These are phyloP conservation scores for Lepidonotus clava DNA, from an alignment of 2,888 invertebrate species.

Conservation along the genomic window DNA sequence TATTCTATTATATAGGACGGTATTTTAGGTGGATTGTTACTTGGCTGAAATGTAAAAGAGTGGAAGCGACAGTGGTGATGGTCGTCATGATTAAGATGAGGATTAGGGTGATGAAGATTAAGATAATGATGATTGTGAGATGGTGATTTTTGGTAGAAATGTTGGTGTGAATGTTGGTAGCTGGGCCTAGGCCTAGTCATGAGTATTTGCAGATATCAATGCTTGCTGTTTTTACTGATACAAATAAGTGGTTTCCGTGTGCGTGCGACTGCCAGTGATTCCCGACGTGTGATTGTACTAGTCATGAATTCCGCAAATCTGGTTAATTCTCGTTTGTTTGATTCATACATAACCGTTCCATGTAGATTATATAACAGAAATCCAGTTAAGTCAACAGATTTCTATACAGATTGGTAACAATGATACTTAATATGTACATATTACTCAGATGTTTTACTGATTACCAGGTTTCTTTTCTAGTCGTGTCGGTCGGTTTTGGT, in stretches of 20 bases:
- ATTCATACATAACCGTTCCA: neutral
- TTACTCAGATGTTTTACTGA: neutral
- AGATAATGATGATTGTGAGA: too few species aligned
- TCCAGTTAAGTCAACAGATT: conserved; percentile 1
- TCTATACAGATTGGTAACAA: neutral
- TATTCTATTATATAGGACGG: too few species aligned
- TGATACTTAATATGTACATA: neutral
- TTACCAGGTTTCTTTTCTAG: conserved; percentile 14
- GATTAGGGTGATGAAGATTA: too few species aligned
- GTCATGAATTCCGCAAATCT: neutral
- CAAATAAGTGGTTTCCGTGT: neutral
- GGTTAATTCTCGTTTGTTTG: neutral
- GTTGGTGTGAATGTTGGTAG: too few species aligned
- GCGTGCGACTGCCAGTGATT: neutral
- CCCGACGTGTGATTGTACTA: conserved; percentile 22
- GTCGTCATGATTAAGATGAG: too few species aligned
- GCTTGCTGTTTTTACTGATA: neutral
- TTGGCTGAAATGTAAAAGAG: too few species aligned
- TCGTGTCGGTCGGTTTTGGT: neutral
- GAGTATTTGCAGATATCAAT: neutral
- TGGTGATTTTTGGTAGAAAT: too few species aligned
- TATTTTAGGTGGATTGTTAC: too few species aligned
- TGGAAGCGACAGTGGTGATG: too few species aligned
- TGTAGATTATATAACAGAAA: neutral
- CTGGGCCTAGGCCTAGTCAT: too few species aligned